Percentiles rank a stretch among this genome's conserved stretches.
These are phyloP conservation scores for Saguinus imperator DNA, from an alignment of 2,113 vertebrate species.

Conservation along the genomic window DNA sequence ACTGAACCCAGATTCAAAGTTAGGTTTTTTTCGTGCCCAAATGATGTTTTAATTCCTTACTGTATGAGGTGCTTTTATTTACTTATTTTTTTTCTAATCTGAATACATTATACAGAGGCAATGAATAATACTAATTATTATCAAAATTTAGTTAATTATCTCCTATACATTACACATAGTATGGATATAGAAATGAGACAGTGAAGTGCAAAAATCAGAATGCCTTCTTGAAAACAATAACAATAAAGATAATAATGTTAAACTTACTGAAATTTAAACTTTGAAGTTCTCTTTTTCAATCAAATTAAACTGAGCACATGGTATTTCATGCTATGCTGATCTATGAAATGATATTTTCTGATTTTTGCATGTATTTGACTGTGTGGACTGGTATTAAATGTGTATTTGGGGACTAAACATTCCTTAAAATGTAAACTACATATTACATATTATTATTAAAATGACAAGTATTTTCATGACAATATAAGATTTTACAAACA, in stretches of 20 bases:
- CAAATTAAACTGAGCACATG: background rate
- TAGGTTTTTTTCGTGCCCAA: background rate
- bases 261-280: background rate
- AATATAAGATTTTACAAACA: background rate
- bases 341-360: background rate
- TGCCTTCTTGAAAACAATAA: background rate
- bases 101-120: background rate
- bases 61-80: background rate
- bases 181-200: background rate
- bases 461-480: background rate
- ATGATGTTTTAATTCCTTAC: background rate
- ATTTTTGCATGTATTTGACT: background rate
- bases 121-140: background rate
- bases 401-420: background rate
- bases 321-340: background rate
- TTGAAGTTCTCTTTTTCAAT: background rate
- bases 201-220: background rate
- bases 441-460: constrained; percentile 1
- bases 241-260: background rate
- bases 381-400: background rate
- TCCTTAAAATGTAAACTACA: background rate
- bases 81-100: background rate
- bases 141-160: background rate
- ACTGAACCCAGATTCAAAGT: background rate
- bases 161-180: background rate